Evolutionary conservation across 2,888 invertebrate genomes (phyloP), one percentile per base, ranked within the genome.

Genomic region (Himalopsyche tibetana): DNA sequence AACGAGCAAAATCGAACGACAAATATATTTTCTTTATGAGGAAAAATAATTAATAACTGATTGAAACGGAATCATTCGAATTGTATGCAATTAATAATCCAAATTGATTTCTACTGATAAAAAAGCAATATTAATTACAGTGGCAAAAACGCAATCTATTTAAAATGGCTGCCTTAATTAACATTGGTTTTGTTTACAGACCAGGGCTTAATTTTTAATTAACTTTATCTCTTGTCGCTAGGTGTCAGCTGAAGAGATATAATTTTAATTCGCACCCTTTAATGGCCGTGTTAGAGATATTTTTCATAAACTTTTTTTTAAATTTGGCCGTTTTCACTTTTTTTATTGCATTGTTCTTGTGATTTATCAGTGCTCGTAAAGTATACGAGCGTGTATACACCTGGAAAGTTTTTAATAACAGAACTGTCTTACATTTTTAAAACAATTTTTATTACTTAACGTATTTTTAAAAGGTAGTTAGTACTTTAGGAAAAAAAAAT

Each of bases 171-270:
- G 80, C 80, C 80, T 84, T 84, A 84, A 84, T 84, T 84, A 84
- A 84, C 79, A 80, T 56, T 55, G 80, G 79, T 80, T 51, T 80
- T 84, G 84, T 84, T 84, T 84, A 80, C 84, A 56, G 80, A 51
- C 55, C 79, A 80, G 83, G 69, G 80, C 17, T 84, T 84, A 84
- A 84, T 84, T 84, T 84, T 84, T 84, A 84, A 84, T 84, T 84
- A 84, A 84, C 80, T 80, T 84, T 84, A 84, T 84, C 84, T 84
- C 80, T 84, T 84, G 84, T 84, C 84, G 84, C 84, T 84, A 84
- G 80, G 55, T 84, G 84, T 84, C 84, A 84, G 80, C 56, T 80
- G 84, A 55, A 84, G 80, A 84, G 80, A 80, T 84, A 84, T 80
- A 79, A 80, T 79, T 84, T 84, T 83, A 80, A 74, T 74, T 74